phyloP scores from a whole-genome alignment of 2,888 invertebrate genomes.

The Scrobipalpa atriplicella region DNA sequence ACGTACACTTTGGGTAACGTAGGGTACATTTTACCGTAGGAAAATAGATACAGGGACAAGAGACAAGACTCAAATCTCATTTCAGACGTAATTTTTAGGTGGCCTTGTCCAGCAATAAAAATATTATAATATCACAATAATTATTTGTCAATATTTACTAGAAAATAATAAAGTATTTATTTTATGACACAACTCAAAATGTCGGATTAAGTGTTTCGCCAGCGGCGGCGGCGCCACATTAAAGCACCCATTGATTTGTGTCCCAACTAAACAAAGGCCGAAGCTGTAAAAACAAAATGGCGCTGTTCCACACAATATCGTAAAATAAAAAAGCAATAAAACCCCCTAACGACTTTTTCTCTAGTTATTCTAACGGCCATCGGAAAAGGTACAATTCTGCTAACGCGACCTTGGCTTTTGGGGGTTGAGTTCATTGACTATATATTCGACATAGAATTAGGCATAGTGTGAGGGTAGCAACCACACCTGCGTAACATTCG shows the following conservation, averaged over 20 bases:
- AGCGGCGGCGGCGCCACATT: conserved; percentile 15
- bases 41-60: too few relatives aligned
- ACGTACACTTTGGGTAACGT: too few relatives aligned
- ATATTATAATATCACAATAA: background rate
- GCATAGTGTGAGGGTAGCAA: background rate
- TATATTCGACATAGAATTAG: too few relatives aligned
- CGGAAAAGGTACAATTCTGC: conserved; percentile 12
- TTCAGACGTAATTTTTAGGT: too few relatives aligned
- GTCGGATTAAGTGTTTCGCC: background rate
- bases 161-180: background rate
- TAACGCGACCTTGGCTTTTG: background rate
- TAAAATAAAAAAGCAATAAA: conserved; percentile 49
- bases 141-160: background rate
- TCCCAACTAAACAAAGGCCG: conserved; percentile 29
- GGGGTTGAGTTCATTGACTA: background rate
- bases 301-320: conserved; percentile 28
- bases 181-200: background rate
- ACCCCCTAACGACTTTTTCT: conserved; percentile 44
- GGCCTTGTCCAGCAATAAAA: too few relatives aligned
- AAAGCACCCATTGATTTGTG: conserved; percentile 22
- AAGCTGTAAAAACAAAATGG: conserved; percentile 29
- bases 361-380: conserved; percentile 45
- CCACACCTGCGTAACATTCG: too few relatives aligned
- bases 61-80: too few relatives aligned
- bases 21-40: too few relatives aligned